Evolutionary conservation across 1,140 invertebrate genomes (phyloP).

Genomic region (Cryptotermes secundus): DNA sequence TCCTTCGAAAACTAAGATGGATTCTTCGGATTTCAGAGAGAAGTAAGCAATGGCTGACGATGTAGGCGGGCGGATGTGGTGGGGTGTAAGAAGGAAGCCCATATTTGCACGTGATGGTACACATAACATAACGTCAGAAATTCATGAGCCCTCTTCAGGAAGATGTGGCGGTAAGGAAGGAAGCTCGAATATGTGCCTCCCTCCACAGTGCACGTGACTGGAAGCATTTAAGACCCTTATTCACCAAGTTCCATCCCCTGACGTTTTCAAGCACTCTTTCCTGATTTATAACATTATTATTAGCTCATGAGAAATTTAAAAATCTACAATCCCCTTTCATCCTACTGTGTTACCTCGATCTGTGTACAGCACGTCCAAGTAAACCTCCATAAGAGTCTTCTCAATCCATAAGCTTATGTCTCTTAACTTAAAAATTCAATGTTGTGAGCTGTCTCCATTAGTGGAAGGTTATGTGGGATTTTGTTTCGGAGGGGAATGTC

Average conservation of each 20-base stretch:
- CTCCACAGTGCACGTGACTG: background rate
- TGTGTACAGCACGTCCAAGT: background rate
- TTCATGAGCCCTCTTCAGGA: constrained; percentile 21
- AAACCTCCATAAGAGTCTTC: background rate
- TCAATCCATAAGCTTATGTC: background rate
- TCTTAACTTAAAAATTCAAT: background rate
- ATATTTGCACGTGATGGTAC: background rate
- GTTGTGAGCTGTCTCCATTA: background rate
- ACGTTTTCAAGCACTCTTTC: background rate
- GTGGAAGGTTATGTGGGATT: background rate
- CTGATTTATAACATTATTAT: constrained; percentile 27
- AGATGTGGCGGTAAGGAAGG: background rate
- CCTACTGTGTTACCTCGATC: background rate
- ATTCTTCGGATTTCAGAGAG: too few species aligned
- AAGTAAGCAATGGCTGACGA: background rate
- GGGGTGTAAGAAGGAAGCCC: background rate
- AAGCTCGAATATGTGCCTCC: background rate
- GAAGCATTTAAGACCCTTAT: constrained; percentile 25
- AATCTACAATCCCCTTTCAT: background rate
- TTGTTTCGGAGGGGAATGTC: background rate
- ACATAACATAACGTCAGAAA: constrained; percentile 15
- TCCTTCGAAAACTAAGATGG: too few species aligned
- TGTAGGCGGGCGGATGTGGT: background rate
- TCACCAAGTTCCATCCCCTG: constrained; percentile 1
- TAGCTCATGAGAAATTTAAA: constrained; percentile 29